Evolutionary conservation across 2,113 vertebrate genomes (phyloP), one percentile per base, ranked within the genome.

Genomic region (Felis catus): DNA sequence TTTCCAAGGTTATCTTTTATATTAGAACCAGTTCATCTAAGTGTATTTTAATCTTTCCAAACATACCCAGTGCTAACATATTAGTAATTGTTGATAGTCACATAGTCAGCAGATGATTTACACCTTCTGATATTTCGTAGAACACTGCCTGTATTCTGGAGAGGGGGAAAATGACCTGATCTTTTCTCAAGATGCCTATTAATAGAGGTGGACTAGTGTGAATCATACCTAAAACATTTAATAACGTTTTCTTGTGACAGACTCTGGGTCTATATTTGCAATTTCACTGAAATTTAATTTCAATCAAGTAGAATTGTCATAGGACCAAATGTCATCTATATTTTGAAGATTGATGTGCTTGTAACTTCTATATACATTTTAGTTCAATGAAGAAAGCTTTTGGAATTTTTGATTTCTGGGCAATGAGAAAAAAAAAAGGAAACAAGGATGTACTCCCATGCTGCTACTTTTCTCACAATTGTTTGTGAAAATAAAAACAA

Each of bases 251-350:
- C 53, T 78, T 94, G 25, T 66, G 48, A 85, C 58, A 86, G 18
- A 89, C 71, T 89, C 87, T 23, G 61, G 18, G 5, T 10, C 16
- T 48, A 25, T 85, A 41, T 84, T 94, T 92, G 13, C 1, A 80
- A 89, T 82, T 89, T 89, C 27, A 89, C 2, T 80, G 29, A 89
- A 73, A 92, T 76, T 92, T 79, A 48, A 51, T 94, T 84, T 97
- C 19, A 79, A 66, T 89, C 13, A 33, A 29, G 11, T 45, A 78
- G 27, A 58, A 79, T n/a, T 89, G 70, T 85, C 70, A 80, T n/a
- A 53, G 9, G 3, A 10, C 14, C 41, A 83, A 71, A 79, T 63
- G 16, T 16, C 45, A 86, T 63, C 25, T 63, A 25, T 45, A 12
- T 45, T 65, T 94, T 87, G 63, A 94, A 74, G 7, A 53, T n/a